phyloP scores from a whole-genome alignment of 2,113 vertebrate species.

The Poicephalus gulielmi region DNA sequence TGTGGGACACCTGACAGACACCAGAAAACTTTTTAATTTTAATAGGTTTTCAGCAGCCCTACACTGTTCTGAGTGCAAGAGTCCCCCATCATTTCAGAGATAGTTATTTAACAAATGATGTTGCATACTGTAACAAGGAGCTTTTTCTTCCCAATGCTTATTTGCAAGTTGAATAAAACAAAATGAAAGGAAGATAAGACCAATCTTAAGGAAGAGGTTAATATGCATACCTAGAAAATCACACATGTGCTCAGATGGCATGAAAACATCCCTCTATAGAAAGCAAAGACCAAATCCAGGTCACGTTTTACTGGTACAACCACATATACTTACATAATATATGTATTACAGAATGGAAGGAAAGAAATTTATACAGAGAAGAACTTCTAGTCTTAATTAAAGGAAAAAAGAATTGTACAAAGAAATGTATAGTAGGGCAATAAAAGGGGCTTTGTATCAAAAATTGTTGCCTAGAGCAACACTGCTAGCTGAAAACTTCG shows the following conservation, averaged over 20 bases:
- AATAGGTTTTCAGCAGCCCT: neutral
- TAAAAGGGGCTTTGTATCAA: neutral
- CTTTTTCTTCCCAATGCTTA: neutral
- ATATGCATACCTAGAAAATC: neutral
- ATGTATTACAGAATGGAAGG: neutral
- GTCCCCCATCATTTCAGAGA: neutral
- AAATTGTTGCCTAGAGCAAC: neutral
- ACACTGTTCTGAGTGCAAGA: neutral
- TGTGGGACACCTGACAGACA: neutral
- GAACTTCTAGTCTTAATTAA: neutral
- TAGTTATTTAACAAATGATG: neutral
- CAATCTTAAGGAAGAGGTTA: neutral
- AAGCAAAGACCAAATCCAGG: neutral
- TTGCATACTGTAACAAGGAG: neutral
- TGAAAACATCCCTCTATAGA: neutral
- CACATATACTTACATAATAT: neutral
- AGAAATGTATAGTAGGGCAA: neutral
- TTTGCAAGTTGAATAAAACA: neutral
- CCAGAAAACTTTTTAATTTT: neutral
- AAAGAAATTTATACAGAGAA: neutral
- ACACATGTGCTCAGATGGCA: neutral
- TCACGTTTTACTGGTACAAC: neutral
- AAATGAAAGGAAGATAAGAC: neutral
- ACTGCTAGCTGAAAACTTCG: neutral
- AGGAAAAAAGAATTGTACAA: neutral